phyloP scores from a whole-genome alignment of 2,113 vertebrate species.

The Dasyurus viverrinus region DNA sequence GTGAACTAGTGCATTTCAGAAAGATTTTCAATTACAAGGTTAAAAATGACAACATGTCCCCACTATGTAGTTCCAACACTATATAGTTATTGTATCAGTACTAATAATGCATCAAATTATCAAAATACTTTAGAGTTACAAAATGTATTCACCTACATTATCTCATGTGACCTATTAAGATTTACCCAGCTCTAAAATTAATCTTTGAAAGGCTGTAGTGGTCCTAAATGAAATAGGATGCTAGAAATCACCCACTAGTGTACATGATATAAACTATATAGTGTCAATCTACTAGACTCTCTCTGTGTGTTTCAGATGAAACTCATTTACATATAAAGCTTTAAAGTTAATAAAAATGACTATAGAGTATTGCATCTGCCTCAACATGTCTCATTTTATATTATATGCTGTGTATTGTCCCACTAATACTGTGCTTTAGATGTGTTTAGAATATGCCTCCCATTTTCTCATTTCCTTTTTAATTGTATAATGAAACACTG shows the following conservation, averaged over 20 bases:
- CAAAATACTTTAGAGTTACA: not conserved
- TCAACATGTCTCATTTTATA: not conserved
- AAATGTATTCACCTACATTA: not conserved
- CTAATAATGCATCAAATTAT: not conserved
- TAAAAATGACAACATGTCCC: not conserved
- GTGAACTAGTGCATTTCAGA: not conserved
- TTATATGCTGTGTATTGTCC: not conserved
- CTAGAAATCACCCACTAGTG: not conserved
- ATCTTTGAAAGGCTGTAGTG: not conserved
- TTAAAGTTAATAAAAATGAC: conserved; percentile 21
- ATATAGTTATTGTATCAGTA: not conserved
- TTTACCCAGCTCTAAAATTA: not conserved
- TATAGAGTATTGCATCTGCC: not conserved
- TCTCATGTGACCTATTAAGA: not conserved
- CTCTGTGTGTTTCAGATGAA: conserved; percentile 30
- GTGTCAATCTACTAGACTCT: not conserved
- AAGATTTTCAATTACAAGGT: not conserved
- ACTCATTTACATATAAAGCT: conserved; percentile 42
- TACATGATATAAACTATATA: not conserved
- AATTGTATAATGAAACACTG: conserved; percentile 49
- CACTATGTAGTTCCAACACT: not conserved
- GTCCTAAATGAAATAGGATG: not conserved
- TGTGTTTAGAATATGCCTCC: conserved; percentile 31
- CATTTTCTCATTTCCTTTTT: conserved; percentile 41
- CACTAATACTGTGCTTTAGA: not conserved